Evolutionary conservation across 2,888 invertebrate species (phyloP), one percentile per base, ranked within the genome.

Genomic region (Epinotia nisella): DNA sequence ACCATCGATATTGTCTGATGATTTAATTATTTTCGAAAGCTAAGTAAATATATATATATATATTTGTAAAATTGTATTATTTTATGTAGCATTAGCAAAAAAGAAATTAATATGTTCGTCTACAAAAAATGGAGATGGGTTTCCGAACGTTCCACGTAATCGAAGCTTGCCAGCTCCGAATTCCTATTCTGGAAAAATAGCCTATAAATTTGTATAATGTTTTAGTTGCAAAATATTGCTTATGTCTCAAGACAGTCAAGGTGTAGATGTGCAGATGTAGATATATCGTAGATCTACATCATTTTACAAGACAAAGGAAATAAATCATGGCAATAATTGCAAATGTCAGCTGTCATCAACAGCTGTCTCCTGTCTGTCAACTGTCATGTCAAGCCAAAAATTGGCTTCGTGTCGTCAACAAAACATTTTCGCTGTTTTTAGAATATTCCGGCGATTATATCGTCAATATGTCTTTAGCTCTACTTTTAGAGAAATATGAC

Each of bases 401-500:
- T 13, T 68, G 24, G 39, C 29, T 71, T 67, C 72, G 55, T 72
- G 72, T 72, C 61, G 59, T 61, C 61, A 68, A 68, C 61, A 72
- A 71, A 65, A 55, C 49, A 66, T 53, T 53, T 45, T 61, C 41
- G n/a, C n/a, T 66, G 66, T 66, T 66, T 55, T 66, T 41, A 41
- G 19, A 58, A 62, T 62, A 53, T 65, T 71, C 29, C 15, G 53
- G n/a, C 19, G 49, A 45, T 59, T 17, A 60, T 72, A 7, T 53
- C 17, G 41, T 66, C 7, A 75, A 24, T 59, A 90, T 90, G 90
- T 89, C 90, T 4, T 73, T 93, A 74, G 81, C 89, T 64, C 81
- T 92, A 45, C 81, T 93, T 19, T 80, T 93, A 76, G 93, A 93
- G 76, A 93, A 93, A 77, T 93, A 92, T 74, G 93, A 93, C 82